phyloP scores from a whole-genome alignment of 2,888 invertebrate species.

The Seira sanloemensis region DNA sequence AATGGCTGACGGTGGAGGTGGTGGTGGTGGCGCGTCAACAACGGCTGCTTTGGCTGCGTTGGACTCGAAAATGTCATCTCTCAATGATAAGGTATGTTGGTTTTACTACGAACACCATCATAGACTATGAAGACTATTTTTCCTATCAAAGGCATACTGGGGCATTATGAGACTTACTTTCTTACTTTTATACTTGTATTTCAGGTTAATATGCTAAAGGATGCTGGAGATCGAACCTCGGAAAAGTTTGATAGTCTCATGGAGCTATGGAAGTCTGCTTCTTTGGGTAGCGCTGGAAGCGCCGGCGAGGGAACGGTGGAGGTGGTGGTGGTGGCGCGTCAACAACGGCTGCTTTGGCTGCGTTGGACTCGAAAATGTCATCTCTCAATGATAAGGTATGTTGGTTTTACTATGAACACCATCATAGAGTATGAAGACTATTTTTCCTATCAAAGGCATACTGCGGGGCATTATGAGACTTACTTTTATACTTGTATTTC shows the following conservation, averaged over 20 bases:
- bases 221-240: slow-evolving; percentile 62
- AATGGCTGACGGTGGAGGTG: not conserved
- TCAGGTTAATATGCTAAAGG: slow-evolving; percentile 63
- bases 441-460: slow-evolving; percentile 1
- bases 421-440: too few species aligned
- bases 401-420: not conserved
- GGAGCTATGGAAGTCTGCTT: slow-evolving; percentile 62
- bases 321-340: slow-evolving; percentile 31
- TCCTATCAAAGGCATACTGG: too few species aligned
- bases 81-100: slow-evolving; percentile 39
- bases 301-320: slow-evolving; percentile 35
- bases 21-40: slow-evolving; percentile 15
- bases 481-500: too few species aligned
- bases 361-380: slow-evolving; percentile 23
- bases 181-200: too few species aligned
- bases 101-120: too few species aligned
- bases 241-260: slow-evolving; percentile 68
- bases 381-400: slow-evolving; percentile 35
- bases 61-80: slow-evolving; percentile 22
- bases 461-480: not conserved
- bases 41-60: slow-evolving; percentile 12
- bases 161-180: too few species aligned
- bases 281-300: slow-evolving; percentile 31
- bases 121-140: too few species aligned
- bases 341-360: slow-evolving; percentile 15